Base-by-base conservation (phyloP, 2,797 vertebrate species). In the Acanthurus leucopareius region DNA sequence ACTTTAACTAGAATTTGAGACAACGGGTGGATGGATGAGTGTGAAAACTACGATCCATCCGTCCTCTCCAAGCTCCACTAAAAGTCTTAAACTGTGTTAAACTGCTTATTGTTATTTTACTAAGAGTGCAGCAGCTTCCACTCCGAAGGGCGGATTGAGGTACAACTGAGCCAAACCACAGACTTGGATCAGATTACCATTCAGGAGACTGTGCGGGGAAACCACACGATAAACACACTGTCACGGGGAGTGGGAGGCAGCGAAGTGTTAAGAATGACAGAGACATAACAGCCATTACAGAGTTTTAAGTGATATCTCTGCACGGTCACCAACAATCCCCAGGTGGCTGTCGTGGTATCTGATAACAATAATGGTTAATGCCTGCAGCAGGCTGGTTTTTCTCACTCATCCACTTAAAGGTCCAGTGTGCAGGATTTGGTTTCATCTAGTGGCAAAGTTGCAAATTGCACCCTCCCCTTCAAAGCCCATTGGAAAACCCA, bases 71-170 rank as follows among this genome's bases (percentile, higher is more conserved):
- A 57, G 32, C 35, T 63, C 57, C 61, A 70, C 67, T 35, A 3
- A 20, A 56, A 69, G 73, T 72, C 77, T 79, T n/a, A n/a, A n/a
- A n/a, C n/a, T n/a, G n/a, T n/a, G n/a, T 67, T 45, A 45, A 66
- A 20, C n/a, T 69, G 82, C 83, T 83, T 84, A 69, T 88, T 89
- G 72, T 88, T 78, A 70, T 88, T 88, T 74, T 79, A 72, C 69
- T 82, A 85, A 89, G 69, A 67, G 84, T 64, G 3, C 80, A 82
- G 87, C 66, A 83, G 86, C 73, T 52, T 74, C 70, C 59, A 61
- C 81, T 79, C 77, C 22, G 53, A 80, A 73, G 67, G 70, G 52
- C 57, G 3, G 65, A 85, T 71, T 71, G 76, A 80, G 64, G 70
- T 66, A 69, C 70, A 75, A 68, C 54, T 62, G 75, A 83, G 61